A percentile compares a stretch with the other conserved stretches of the same genome.
Conservation (phyloP, 2,113 vertebrate genomes). For the Laterallus jamaicensis region DNA sequence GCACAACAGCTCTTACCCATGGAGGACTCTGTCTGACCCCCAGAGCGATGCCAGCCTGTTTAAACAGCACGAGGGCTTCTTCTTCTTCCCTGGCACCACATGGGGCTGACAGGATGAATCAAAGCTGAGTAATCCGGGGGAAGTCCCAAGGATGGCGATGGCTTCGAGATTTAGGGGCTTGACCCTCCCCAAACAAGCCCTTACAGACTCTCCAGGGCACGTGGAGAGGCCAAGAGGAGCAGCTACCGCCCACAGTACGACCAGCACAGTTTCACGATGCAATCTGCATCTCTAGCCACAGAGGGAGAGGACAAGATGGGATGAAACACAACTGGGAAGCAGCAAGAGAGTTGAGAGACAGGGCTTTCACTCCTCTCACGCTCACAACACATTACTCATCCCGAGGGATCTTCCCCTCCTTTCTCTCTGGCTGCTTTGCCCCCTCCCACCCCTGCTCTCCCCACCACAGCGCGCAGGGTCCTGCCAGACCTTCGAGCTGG, state of each 20-base stretch:
- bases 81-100: fast-evolving
- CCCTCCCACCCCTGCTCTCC: background rate
- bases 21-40: background rate
- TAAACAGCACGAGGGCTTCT: fast-evolving
- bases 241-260: fast-evolving
- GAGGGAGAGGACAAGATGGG: background rate
- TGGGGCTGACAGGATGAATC: background rate
- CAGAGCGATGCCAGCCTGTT: fast-evolving
- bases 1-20: fast-evolving
- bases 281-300: fast-evolving
- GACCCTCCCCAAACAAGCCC: background rate
- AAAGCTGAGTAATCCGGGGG: background rate
- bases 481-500: fast-evolving
- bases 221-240: background rate
- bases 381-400: fast-evolving
- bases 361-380: background rate
- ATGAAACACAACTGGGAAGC: background rate
- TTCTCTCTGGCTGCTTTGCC: background rate
- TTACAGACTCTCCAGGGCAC: background rate
- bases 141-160: background rate
- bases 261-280: background rate
- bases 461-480: fast-evolving
- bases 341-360: background rate
- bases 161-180: background rate
- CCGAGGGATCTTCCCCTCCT: background rate